phyloP scores from a whole-genome alignment of 2,888 invertebrate genomes.

The Trisateles emortualis region DNA sequence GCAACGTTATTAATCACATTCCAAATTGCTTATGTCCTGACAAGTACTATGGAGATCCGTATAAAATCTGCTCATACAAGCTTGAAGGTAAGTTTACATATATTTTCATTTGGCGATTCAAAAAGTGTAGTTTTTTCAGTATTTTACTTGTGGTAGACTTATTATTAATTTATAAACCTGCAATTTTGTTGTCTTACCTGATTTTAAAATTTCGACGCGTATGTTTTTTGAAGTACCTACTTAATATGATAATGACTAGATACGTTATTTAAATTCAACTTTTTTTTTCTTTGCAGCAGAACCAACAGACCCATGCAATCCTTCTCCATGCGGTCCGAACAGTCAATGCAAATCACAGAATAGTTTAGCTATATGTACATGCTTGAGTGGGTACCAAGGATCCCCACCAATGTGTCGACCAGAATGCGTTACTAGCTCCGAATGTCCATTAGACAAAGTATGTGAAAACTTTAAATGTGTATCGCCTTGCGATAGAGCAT shows the following conservation, averaged over 20 bases:
- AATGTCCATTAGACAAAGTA: conserved; percentile 89
- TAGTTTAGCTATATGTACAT: conserved; percentile 90
- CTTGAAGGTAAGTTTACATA: conserved; percentile 83
- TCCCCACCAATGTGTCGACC: conserved; percentile 90
- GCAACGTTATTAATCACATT: conserved; percentile 91
- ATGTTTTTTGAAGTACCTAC: not conserved
- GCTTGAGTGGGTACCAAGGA: conserved; percentile 89
- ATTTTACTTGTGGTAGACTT: not conserved
- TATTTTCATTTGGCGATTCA: not conserved
- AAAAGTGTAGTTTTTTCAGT: not conserved
- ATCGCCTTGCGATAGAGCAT: conserved; percentile 91
- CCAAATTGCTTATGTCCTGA: conserved; percentile 90
- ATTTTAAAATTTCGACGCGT: too few species aligned
- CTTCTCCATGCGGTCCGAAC: conserved; percentile 93
- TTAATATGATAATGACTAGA: not conserved
- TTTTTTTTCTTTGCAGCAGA: conserved; percentile 64
- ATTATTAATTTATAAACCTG: too few species aligned
- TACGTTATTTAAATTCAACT: not conserved
- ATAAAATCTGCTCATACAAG: conserved; percentile 87
- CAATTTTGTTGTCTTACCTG: too few species aligned
- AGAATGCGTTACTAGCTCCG: conserved; percentile 89
- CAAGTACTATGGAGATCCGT: conserved; percentile 91
- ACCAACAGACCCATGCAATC: conserved; percentile 84
- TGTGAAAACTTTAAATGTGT: conserved; percentile 90
- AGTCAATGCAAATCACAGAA: conserved; percentile 87